phyloP scores from a whole-genome alignment of 2,113 vertebrate species.

The Cinclus cinclus region DNA sequence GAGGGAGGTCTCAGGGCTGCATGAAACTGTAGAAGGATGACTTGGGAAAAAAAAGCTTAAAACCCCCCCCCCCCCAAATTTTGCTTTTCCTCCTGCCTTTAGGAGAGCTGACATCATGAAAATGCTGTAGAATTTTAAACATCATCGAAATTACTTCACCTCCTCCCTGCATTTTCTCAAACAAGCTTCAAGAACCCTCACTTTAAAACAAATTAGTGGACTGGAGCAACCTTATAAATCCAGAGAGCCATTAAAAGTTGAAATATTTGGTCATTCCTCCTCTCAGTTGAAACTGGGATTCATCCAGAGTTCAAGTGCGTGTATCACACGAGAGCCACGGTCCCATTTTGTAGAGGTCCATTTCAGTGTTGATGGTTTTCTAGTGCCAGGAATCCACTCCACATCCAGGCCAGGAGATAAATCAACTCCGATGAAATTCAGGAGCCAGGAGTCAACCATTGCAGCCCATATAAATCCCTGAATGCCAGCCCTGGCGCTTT shows the following conservation, averaged over 20 bases:
- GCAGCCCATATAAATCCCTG: slow-evolving; percentile 76
- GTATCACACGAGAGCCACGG: slow-evolving; percentile 19
- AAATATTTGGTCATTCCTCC: slow-evolving; percentile 50
- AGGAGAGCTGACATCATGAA: not conserved
- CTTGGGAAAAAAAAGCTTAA: not conserved
- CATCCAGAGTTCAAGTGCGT: slow-evolving; percentile 63
- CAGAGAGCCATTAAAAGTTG: slow-evolving; percentile 45
- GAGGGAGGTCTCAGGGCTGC: not conserved
- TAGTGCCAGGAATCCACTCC: slow-evolving; percentile 65
- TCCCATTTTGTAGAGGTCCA: not conserved
- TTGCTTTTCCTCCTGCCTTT: not conserved
- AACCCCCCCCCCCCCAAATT: not conserved
- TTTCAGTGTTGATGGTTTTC: slow-evolving; percentile 13
- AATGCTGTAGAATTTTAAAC: not conserved
- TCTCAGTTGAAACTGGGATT: slow-evolving; percentile 37
- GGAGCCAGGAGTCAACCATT: slow-evolving; percentile 67
- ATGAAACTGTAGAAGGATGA: not conserved
- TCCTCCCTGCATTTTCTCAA: slow-evolving; percentile 16
- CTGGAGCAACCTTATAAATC: slow-evolving; percentile 53
- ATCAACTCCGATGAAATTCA: slow-evolving; percentile 79
- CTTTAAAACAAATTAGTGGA: slow-evolving; percentile 46
- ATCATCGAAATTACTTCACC: accelerated
- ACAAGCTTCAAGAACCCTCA: not conserved
- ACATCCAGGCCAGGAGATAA: slow-evolving; percentile 66
- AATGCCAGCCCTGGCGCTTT: slow-evolving; percentile 54